A percentile compares a stretch with the other conserved stretches of the same genome.
Conservation (phyloP, 2,113 vertebrate species). For the Buteo buteo region DNA sequence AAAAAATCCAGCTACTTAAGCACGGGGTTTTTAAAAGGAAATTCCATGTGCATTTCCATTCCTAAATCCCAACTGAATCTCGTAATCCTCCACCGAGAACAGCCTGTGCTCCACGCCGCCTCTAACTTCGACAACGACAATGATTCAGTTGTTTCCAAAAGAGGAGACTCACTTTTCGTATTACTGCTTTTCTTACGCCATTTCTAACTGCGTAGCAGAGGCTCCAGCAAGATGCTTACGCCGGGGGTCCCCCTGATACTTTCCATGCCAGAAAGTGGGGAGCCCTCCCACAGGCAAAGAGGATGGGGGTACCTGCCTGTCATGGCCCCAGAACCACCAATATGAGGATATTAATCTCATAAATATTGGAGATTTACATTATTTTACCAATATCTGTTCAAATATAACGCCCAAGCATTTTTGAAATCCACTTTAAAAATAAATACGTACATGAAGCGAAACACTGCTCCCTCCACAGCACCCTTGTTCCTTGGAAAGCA, state of each 20-base stretch:
- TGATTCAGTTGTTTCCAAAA: background rate
- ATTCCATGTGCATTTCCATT: background rate
- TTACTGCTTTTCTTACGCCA: background rate
- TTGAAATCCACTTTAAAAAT: background rate
- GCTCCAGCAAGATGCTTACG: background rate
- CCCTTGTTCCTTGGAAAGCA: background rate
- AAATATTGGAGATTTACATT: background rate
- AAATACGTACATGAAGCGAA: accelerated
- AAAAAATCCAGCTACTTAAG: background rate
- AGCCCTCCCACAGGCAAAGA: background rate
- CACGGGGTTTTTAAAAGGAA: background rate
- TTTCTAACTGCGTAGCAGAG: background rate
- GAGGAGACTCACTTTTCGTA: background rate
- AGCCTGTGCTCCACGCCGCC: background rate
- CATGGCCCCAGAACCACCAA: background rate
- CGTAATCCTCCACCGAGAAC: conserved; percentile 16
- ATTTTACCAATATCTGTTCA: background rate
- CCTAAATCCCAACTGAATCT: conserved; percentile 24
- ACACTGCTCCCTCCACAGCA: accelerated
- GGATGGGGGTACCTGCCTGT: background rate
- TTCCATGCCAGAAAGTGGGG: background rate
- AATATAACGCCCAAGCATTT: background rate
- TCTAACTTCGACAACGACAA: background rate
- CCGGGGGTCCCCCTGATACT: background rate
- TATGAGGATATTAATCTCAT: background rate